Base-by-base conservation (phyloP, 1,140 invertebrate species). In the Pachypeltis micranthus region DNA sequence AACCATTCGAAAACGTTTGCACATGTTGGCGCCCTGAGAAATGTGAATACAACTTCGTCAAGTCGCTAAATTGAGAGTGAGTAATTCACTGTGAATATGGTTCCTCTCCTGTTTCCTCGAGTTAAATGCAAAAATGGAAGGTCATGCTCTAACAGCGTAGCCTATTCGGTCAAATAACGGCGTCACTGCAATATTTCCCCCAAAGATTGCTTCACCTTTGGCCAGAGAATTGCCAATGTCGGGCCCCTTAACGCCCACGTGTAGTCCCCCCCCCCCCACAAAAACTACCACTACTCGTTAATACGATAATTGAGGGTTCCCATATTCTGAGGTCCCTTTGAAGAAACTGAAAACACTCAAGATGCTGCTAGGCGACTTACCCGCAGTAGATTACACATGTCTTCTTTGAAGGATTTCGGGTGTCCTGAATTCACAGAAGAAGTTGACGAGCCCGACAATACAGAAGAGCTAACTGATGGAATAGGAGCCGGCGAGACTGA, bases 1-100 rank as follows among this genome's bases (percentile, higher is more conserved):
- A 72, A 67, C 67, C 69, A 70, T 72, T 72, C 72, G 74, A 73
- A 72, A 74, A 75, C 74, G 57, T n/a, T n/a, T n/a, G n/a, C n/a
- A 59, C 57, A 59, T 2, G 31, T 29, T 59, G 57, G 28, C 24
- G n/a, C 25, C 4, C 10, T n/a, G n/a, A n/a, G n/a, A n/a, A n/a
- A n/a, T n/a, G n/a, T n/a, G n/a, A n/a, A n/a, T n/a, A 27, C 4
- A 58, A 58, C 27, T 7, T 21, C 2, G n/a, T n/a, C n/a, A n/a
- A n/a, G n/a, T n/a, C n/a, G n/a, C n/a, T n/a, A n/a, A n/a, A n/a
- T n/a, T n/a, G n/a, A 51, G 4, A 21, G 12, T 51, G 10, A 51
- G 47, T 21, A 51, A 51, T 4, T 10, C 7, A 7, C 23, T 51
- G 47, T 51, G 47, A 7, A 21, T 16, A 51, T 10, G 7, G 16